Percentiles rank a stretch among this genome's conserved stretches.
These are phyloP conservation scores for Drosophila eohydei DNA, from an alignment of 2,888 invertebrate genomes.

Conservation along the genomic window DNA sequence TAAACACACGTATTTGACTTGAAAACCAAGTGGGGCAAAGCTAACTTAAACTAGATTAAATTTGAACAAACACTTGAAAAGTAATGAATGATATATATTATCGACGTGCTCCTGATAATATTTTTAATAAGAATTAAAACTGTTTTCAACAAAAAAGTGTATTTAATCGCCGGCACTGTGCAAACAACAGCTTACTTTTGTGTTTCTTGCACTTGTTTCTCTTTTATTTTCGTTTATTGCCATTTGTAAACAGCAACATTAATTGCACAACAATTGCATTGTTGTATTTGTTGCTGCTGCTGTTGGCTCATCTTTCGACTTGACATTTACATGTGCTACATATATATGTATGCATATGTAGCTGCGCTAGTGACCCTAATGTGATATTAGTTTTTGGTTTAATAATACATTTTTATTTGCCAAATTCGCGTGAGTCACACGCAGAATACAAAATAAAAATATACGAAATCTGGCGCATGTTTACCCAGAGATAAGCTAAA, in stretches of 20 bases:
- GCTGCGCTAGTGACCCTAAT: constrained; percentile 58
- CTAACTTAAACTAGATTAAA: neutral
- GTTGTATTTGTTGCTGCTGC: constrained; percentile 20
- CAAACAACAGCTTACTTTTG: neutral
- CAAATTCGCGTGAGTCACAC: constrained; percentile 24
- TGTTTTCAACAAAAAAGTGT: neutral
- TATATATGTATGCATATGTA: neutral
- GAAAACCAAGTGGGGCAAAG: neutral
- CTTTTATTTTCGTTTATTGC: constrained; percentile 21
- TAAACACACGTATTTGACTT: neutral
- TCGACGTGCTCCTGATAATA: neutral
- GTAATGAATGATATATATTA: neutral
- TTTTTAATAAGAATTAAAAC: neutral
- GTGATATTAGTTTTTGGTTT: constrained; percentile 23
- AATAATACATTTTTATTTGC: constrained; percentile 24
- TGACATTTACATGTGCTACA: constrained; percentile 19
- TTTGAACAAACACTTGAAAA: neutral
- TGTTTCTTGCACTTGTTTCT: constrained; percentile 14
- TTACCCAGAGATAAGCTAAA: constrained; percentile 38
- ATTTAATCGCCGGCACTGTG: constrained; percentile 1
- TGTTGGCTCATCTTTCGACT: constrained; percentile 20
- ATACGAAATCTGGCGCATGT: constrained; percentile 23
- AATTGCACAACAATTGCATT: constrained; percentile 41
- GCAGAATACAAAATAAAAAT: constrained; percentile 24
- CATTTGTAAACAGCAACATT: constrained; percentile 54